Percentiles rank a stretch among this genome's conserved stretches.
These are phyloP conservation scores for Polyommatus iphigenia DNA, from an alignment of 2,888 invertebrate genomes.

Conservation along the genomic window DNA sequence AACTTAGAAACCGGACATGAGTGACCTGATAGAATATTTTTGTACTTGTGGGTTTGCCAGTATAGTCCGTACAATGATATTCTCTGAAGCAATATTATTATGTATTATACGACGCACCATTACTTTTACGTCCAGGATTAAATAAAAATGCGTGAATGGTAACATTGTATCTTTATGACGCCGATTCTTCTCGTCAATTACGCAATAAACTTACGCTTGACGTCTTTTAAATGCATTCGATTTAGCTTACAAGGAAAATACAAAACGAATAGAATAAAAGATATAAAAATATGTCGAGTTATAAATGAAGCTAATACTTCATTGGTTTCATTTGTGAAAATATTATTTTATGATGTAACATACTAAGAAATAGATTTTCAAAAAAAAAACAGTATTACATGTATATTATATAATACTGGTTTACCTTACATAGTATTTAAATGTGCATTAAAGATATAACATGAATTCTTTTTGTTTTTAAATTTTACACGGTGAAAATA, in stretches of 20 bases:
- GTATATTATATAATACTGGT: too few relatives aligned
- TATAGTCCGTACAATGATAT: neutral
- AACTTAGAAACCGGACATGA: too few relatives aligned
- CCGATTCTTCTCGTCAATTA: constrained; percentile 61
- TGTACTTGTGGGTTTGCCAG: neutral
- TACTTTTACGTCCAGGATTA: constrained; percentile 13
- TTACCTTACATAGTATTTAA: too few relatives aligned
- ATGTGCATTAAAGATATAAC: neutral
- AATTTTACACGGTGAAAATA: neutral
- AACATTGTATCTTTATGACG: constrained; percentile 50
- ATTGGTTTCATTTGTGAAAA: too few relatives aligned
- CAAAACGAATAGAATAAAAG: neutral
- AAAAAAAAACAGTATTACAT: too few relatives aligned
- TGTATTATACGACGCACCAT: neutral
- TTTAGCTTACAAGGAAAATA: constrained; percentile 52
- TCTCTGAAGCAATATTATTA: neutral
- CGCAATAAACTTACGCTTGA: constrained; percentile 55
- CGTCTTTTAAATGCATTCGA: constrained; percentile 52
- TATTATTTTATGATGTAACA: too few relatives aligned
- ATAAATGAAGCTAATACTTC: too few relatives aligned
- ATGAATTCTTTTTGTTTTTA: too few relatives aligned
- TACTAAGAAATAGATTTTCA: too few relatives aligned
- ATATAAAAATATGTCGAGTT: neutral
- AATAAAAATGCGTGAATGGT: constrained; percentile 38
- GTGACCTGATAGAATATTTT: neutral